Base-by-base conservation (phyloP, 2,888 invertebrate species). In the Dysmachus trigonus region DNA sequence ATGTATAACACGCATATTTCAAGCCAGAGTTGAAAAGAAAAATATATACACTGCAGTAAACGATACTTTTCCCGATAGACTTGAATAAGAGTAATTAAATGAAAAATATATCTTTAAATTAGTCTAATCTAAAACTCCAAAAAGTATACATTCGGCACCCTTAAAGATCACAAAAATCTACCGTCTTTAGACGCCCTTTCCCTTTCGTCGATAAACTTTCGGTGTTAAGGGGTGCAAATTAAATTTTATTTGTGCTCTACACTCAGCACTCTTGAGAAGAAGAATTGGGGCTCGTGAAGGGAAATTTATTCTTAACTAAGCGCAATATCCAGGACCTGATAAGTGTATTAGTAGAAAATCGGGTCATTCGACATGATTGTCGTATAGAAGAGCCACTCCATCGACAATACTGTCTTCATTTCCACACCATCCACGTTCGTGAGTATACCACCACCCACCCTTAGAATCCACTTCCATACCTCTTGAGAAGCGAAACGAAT, bases 191-290 rank as follows among this genome's bases (percentile, higher is more conserved):
- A 62, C 22, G 22, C 38, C 38, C 13, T 27, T 2, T 18, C 27
- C 22, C 10, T 62, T n/a, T 27, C 22, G 62, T 35, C 6, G 47
- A 47, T 51, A 79, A 79, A 79, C 51, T 15, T 30, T 30, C 51
- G 27, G 27, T 79, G 27, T n/a, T n/a, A 15, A 79, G 27, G 27
- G 51, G 18, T 31, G 47, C 51, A 79, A 51, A 79, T 79, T 79
- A 79, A 79, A 51, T 79, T 79, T 79, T 79, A 27, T 79, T 77
- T 51, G 22, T 62, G 27, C 22, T n/a, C 35, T 4, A 31, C 74
- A 18, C 22, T 76, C n/a, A 18, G 22, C n/a, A 76, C 22, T 38
- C 76, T 72, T 47, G 62, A 22, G 15, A 1, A 33, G 18, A 27
- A 73, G 73, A 35, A 73, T 73, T n/a, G n/a, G 31, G n/a, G 31